A percentile compares a stretch with the other conserved stretches of the same genome.
Evolutionary conservation across 2,797 vertebrate species (phyloP).

Genomic region (Acrossocheilus fasciatus): DNA sequence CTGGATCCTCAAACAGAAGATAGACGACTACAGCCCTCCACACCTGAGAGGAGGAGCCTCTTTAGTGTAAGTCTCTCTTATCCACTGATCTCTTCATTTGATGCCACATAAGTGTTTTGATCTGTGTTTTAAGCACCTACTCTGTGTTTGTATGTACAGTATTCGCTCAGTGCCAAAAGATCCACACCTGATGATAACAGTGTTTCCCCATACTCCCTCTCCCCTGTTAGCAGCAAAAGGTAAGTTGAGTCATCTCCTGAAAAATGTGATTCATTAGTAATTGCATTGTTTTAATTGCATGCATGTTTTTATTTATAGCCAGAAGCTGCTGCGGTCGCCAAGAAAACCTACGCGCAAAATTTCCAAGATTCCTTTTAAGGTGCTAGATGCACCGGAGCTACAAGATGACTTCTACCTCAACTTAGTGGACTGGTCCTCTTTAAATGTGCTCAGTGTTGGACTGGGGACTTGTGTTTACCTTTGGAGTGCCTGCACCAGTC

Average conservation of each 20-base stretch:
- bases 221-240: conserved; percentile 99
- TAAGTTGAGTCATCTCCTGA: conserved; percentile 61
- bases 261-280: neutral
- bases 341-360: conserved; percentile 98
- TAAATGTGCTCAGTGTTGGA: conserved; percentile 97
- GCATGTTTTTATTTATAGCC: conserved; percentile 73
- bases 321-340: conserved; percentile 94
- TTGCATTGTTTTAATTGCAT: neutral
- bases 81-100: neutral
- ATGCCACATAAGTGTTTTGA: neutral
- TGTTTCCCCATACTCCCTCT: conserved; percentile 95
- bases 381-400: conserved; percentile 95
- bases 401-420: conserved; percentile 99
- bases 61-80: conserved; percentile 84
- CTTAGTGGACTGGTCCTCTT: conserved; percentile 98
- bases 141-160: conserved; percentile 74
- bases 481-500: conserved; percentile 99
- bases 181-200: conserved; percentile 93
- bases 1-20: conserved; percentile 98
- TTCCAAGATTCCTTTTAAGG: conserved; percentile 99
- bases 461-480: conserved; percentile 97
- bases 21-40: conserved; percentile 91
- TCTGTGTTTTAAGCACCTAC: neutral
- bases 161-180: conserved; percentile 93
- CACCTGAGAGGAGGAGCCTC: conserved; percentile 93